Base-by-base conservation (phyloP, 2,113 vertebrate species). In the Actinemys pallida region DNA sequence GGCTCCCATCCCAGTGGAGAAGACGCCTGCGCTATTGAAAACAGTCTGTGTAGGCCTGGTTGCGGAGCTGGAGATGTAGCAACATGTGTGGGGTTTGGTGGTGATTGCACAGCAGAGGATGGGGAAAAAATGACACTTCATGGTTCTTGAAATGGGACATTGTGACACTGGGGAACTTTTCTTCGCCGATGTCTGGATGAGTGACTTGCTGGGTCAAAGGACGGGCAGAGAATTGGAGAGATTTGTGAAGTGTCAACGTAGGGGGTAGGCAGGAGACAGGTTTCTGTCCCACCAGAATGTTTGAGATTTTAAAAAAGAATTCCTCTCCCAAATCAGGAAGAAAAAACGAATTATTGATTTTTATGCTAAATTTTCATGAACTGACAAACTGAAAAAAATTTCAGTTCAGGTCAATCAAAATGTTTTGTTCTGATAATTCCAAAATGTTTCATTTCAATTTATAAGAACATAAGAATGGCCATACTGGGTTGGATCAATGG, bases 51-150 rank as follows among this genome's bases (percentile, higher is more conserved):
- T n/a, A 83, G 83, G 62, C 45, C 87, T 78, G 78, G 24, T 9
- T 7, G 52, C 0, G 0, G 57, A 10, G 57, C 57, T 84, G 90
- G 72, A 91, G 79, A 14, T 0, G 0, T 5, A 57, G 83, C 79
- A 50, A 25, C 24, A 49, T 95, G 47, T 50, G 25, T 39, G 53
- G 52, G 89, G 54, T 27, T 90, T 27, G 94, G 87, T 86, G 93
- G 65, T 69, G n/a, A 1, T 0, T 2, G 25, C 27, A 17, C 3
- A 47, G 27, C 25, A 42, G 76, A 59, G 78, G 62, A 56, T 76
- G 11, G 45, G 25, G 35, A 8, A 35, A 65, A 65, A 65, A 13
- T 65, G 14, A 65, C 6, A 4, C 14, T 8, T 35, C 31, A 8
- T 65, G 13, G 31, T 31, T 65, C 13, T 65, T 65, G 59, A 31